Evolutionary conservation across 2,888 invertebrate species (phyloP).

Genomic region (Thyatira batis): DNA sequence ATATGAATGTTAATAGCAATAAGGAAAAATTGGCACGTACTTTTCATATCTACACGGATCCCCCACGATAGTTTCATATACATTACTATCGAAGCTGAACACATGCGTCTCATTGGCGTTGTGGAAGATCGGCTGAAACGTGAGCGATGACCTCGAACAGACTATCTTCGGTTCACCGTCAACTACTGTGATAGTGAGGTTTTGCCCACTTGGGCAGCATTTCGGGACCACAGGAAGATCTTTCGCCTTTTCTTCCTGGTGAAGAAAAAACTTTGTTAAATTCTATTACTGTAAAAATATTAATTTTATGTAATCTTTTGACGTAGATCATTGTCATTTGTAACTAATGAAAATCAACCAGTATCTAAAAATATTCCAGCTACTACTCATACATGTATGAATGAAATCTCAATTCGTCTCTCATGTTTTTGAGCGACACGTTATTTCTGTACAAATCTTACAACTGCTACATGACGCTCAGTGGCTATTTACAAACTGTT

Average conservation of each 20-base stretch:
- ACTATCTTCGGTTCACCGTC: slow-evolving; percentile 54
- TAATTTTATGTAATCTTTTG: background rate
- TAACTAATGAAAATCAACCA: too few relatives aligned
- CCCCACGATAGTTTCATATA: slow-evolving; percentile 81
- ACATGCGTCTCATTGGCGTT: slow-evolving; percentile 77
- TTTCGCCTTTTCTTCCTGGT: slow-evolving; percentile 62
- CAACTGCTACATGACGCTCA: background rate
- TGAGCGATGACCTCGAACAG: slow-evolving; percentile 58
- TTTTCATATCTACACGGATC: slow-evolving; percentile 81
- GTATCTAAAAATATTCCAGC: background rate
- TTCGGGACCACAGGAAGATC: slow-evolving; percentile 75
- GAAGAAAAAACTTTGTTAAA: slow-evolving; percentile 7
- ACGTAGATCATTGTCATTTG: too few relatives aligned
- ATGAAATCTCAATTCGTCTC: background rate
- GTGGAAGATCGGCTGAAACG: slow-evolving; percentile 80
- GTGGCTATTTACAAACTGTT: slow-evolving; percentile 1
- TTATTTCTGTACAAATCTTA: background rate
- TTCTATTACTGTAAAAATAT: background rate
- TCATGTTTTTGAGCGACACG: background rate
- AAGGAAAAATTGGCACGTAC: slow-evolving; percentile 41
- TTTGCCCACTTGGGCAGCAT: slow-evolving; percentile 79
- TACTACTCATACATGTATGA: background rate
- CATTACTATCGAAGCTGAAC: slow-evolving; percentile 66
- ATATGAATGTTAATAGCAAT: background rate
- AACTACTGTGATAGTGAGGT: slow-evolving; percentile 55